phyloP scores from a whole-genome alignment of 1,140 invertebrate genomes.

The Habropoda laboriosa region DNA sequence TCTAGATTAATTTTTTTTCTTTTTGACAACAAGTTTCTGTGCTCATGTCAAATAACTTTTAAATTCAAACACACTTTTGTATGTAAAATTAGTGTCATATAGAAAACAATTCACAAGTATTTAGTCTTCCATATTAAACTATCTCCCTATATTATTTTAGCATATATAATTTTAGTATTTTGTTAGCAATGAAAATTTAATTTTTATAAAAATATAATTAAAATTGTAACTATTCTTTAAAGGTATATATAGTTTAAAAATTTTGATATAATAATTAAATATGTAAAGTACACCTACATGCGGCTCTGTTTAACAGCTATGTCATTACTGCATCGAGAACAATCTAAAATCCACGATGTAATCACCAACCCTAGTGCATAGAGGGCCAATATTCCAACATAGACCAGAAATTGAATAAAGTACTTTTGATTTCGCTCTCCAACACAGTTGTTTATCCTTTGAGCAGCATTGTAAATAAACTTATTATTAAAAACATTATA shows the following conservation, averaged over 20 bases:
- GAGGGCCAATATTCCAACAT: slow-evolving; percentile 85
- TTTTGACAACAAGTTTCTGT: neutral
- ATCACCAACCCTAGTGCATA: slow-evolving; percentile 89
- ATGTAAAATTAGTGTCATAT: neutral
- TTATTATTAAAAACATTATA: slow-evolving; percentile 21
- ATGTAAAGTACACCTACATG: slow-evolving; percentile 85
- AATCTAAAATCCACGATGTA: slow-evolving; percentile 89
- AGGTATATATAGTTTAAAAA: slow-evolving; percentile 2
- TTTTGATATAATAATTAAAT: neutral
- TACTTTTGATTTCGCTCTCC: slow-evolving; percentile 97
- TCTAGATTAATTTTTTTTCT: slow-evolving; percentile 18
- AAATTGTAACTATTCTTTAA: neutral
- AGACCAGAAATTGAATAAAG: slow-evolving; percentile 96
- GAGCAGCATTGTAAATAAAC: slow-evolving; percentile 57
- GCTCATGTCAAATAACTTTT: neutral
- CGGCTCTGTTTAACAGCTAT: slow-evolving; percentile 87
- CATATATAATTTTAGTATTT: no score
- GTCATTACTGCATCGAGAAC: slow-evolving; percentile 86
- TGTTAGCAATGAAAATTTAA: neutral
- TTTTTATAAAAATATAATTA: neutral
- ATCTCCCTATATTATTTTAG: neutral
- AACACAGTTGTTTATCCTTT: slow-evolving; percentile 96
- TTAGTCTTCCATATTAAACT: no score
- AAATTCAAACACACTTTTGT: neutral
- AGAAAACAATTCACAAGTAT: neutral